phyloP scores from a whole-genome alignment of 2,888 invertebrate genomes.

The Drosophila mimica region DNA sequence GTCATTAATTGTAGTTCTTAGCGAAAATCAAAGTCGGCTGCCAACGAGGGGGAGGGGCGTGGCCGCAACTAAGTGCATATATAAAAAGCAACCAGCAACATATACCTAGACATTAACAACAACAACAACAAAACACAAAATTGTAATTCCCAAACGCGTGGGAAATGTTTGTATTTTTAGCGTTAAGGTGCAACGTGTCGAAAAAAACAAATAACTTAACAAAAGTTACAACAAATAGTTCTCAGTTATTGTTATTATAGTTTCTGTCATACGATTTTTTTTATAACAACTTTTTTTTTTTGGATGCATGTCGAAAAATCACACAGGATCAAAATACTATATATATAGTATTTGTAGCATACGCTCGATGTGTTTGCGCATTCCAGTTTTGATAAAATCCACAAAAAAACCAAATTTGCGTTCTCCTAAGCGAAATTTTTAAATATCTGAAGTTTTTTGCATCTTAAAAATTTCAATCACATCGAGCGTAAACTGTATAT shows the following conservation, averaged over 20 bases:
- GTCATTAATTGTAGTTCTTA: constrained; percentile 79
- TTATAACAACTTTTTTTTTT: background rate
- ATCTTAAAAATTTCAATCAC: constrained; percentile 14
- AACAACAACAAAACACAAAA: constrained; percentile 33
- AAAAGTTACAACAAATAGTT: constrained; percentile 34
- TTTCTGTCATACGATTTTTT: constrained; percentile 10
- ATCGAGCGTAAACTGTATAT: constrained; percentile 22
- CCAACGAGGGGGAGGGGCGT: constrained; percentile 37
- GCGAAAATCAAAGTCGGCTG: constrained; percentile 73
- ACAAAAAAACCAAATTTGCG: background rate
- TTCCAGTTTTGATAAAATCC: constrained; percentile 31
- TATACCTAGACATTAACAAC: constrained; percentile 36
- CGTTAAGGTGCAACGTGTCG: constrained; percentile 42
- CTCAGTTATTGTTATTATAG: constrained; percentile 23
- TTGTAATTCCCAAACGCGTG: constrained; percentile 27
- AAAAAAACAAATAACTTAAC: constrained; percentile 13
- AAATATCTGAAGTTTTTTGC: background rate
- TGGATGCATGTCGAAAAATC: constrained; percentile 40
- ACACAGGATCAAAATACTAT: constrained; percentile 28
- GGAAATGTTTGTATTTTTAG: constrained; percentile 68
- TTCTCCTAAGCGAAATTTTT: background rate
- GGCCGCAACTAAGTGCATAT: constrained; percentile 78
- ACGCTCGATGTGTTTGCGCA: constrained; percentile 43
- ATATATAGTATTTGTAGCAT: constrained; percentile 13
- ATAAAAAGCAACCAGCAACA: constrained; percentile 45